phyloP scores from a whole-genome alignment of 2,113 vertebrate genomes.

The Myodes glareolus region DNA sequence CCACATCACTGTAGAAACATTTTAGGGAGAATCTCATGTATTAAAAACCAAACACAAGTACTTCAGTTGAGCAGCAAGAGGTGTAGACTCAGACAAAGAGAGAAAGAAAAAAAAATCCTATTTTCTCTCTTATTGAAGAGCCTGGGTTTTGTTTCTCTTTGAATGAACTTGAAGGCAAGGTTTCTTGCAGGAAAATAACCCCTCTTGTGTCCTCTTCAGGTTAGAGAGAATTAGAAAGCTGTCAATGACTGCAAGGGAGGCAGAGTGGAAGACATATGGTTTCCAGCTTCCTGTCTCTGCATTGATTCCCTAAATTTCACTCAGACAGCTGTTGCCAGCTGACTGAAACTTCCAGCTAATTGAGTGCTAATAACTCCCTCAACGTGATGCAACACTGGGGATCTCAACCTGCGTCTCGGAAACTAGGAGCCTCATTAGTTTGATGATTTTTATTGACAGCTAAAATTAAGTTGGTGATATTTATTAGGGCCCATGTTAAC shows the following conservation, averaged over 20 bases:
- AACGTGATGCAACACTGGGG: background rate
- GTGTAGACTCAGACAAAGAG: background rate
- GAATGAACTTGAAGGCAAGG: background rate
- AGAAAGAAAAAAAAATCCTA: background rate
- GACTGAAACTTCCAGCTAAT: background rate
- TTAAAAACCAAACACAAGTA: background rate
- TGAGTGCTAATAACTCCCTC: background rate
- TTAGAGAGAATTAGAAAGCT: background rate
- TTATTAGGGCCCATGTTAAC: background rate
- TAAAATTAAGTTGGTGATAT: background rate
- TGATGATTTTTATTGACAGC: conserved; percentile 26
- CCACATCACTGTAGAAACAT: background rate
- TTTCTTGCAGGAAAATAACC: background rate
- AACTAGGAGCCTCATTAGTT: background rate
- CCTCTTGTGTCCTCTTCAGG: background rate
- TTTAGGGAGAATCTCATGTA: background rate
- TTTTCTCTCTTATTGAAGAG: background rate
- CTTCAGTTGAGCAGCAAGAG: background rate
- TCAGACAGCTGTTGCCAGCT: background rate
- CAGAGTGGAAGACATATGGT: background rate
- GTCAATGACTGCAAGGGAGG: too few relatives aligned
- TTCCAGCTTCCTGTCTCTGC: background rate
- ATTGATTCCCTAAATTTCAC: background rate
- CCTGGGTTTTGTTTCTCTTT: background rate
- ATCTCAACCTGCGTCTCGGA: background rate